Conservation (phyloP, 53 echinoderm and acorn worm species). For the Paracentrotus lividus region DNA sequence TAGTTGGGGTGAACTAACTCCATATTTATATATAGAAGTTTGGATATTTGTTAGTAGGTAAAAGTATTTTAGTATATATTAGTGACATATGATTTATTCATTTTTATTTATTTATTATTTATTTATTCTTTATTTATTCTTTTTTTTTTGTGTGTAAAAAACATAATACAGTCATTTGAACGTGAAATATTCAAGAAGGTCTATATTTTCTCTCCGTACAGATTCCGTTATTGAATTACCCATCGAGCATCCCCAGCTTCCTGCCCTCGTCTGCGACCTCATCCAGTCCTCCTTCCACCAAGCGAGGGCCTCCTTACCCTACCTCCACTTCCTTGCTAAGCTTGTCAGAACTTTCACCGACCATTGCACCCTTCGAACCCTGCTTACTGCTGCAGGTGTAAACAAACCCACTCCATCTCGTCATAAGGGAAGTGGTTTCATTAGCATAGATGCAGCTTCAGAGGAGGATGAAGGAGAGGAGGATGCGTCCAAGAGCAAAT, state of each 20-base stretch:
- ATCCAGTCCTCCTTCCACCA: slow-evolving; percentile 45
- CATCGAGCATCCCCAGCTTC: slow-evolving; percentile 65
- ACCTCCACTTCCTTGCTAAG: slow-evolving; percentile 71
- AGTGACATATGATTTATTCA: no score
- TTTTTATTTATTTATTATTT: no score
- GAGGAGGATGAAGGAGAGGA: neutral
- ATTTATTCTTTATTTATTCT: no score
- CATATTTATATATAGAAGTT: no score
- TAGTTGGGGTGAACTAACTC: no score
- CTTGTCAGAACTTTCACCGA: slow-evolving; percentile 51
- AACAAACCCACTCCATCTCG: neutral
- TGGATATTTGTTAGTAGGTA: no score
- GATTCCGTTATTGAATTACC: neutral
- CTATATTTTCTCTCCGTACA: no score
- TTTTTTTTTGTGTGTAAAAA: no score
- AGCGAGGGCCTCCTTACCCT: slow-evolving; percentile 64
- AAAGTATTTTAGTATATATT: no score
- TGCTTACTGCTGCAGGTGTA: slow-evolving; percentile 38
- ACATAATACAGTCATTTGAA: no score
- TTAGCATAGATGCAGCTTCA: slow-evolving; percentile 19
- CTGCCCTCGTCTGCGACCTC: slow-evolving; percentile 66
- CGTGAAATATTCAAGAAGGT: no score
- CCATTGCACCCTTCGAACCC: neutral
- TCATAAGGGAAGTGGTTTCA: neutral
- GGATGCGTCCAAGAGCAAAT: neutral